Evolutionary conservation across 2,888 invertebrate genomes (phyloP).

Genomic region (Trissolcus brochymenae): DNA sequence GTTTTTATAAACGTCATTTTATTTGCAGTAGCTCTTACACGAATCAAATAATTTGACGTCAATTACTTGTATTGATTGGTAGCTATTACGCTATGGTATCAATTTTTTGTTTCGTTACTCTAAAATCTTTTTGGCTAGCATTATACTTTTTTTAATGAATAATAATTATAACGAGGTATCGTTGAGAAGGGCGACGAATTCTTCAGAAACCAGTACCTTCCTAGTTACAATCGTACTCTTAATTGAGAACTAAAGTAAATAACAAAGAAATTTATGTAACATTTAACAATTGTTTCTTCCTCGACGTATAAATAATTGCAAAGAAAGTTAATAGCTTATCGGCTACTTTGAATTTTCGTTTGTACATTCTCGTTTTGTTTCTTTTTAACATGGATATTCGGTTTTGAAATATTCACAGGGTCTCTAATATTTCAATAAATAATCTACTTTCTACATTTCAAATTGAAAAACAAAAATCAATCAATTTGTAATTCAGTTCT

Average conservation of each 20-base stretch:
- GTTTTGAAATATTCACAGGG: slow-evolving; percentile 1
- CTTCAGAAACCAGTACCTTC: slow-evolving; percentile 54
- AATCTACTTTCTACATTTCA: slow-evolving; percentile 2
- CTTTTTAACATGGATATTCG: background rate
- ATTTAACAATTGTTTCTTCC: slow-evolving; percentile 14
- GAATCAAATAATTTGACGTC: slow-evolving; percentile 60
- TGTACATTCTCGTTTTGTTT: slow-evolving; percentile 21
- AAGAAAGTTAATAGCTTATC: slow-evolving; percentile 3
- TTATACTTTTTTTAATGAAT: slow-evolving; percentile 67
- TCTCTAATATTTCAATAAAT: slow-evolving; percentile 8
- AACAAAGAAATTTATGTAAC: slow-evolving; percentile 15
- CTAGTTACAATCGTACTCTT: slow-evolving; percentile 25
- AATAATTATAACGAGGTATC: slow-evolving; percentile 68
- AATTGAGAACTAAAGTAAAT: slow-evolving; percentile 12
- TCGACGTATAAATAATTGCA: slow-evolving; percentile 12
- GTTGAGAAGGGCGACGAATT: slow-evolving; percentile 58
- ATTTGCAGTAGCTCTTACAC: slow-evolving; percentile 62
- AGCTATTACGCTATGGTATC: slow-evolving; percentile 51
- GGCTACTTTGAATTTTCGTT: slow-evolving; percentile 7
- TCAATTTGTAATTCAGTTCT: background rate
- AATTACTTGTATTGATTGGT: slow-evolving; percentile 43
- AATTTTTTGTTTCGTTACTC: slow-evolving; percentile 38
- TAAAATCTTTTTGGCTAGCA: slow-evolving; percentile 67
- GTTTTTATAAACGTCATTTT: slow-evolving; percentile 63
- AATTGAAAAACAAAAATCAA: slow-evolving; percentile 2